Evolutionary conservation across 2,797 vertebrate species (phyloP).

Genomic region (Myiothlypis chrysogaster): DNA sequence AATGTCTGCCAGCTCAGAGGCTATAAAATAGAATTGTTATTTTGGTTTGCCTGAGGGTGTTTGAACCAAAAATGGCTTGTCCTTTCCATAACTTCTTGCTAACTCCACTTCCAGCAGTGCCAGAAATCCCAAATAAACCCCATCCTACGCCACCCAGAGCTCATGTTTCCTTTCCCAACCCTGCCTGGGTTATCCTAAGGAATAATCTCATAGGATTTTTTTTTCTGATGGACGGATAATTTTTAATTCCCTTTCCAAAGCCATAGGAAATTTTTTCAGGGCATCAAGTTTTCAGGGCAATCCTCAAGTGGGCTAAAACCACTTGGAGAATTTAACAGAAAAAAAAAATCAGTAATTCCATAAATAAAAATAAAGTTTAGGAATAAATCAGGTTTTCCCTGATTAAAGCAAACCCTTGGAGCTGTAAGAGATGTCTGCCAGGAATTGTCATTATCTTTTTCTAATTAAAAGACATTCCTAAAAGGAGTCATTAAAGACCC

Average conservation of each 20-base stretch:
- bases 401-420: background rate
- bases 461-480: background rate
- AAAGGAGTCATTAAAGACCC: background rate
- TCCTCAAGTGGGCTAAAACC: background rate
- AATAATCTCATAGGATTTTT: background rate
- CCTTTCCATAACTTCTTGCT: background rate
- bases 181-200: background rate
- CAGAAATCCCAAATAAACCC: background rate
- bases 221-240: background rate
- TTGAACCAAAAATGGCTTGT: background rate
- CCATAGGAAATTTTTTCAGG: background rate
- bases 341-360: background rate
- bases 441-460: background rate
- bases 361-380: background rate
- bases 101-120: too few species aligned
- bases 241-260: background rate
- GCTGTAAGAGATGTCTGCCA: background rate
- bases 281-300: background rate
- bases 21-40: background rate
- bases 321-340: background rate
- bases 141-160: rapidly evolving
- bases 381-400: background rate
- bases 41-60: background rate
- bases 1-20: background rate
- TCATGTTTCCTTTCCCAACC: background rate